Evolutionary conservation across 1,140 invertebrate species (phyloP).

Genomic region (Cardiocondyla obscurior): DNA sequence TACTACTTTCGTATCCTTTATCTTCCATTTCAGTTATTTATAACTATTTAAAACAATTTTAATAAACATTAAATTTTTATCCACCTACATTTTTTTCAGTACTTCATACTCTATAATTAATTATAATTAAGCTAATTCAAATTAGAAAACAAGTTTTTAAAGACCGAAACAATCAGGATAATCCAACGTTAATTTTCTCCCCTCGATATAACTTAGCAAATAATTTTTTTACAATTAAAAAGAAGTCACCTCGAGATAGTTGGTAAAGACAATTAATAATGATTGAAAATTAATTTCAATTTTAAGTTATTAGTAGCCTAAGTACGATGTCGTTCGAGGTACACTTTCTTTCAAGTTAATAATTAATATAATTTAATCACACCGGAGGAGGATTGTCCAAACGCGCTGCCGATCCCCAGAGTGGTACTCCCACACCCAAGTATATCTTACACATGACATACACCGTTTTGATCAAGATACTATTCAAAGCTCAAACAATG

Average conservation of each 20-base stretch:
- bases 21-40: background rate
- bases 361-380: background rate
- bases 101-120: background rate
- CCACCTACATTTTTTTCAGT: background rate
- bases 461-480: constrained; percentile 84
- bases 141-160: background rate
- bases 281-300: background rate
- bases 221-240: background rate
- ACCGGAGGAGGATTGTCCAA: constrained; percentile 35
- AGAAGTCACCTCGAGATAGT: background rate
- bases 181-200: too few relatives aligned
- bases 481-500: constrained; percentile 85
- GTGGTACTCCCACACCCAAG: constrained; percentile 83
- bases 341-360: background rate
- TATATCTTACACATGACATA: constrained; percentile 85
- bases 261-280: background rate
- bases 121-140: too few relatives aligned
- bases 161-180: background rate
- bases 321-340: constrained; percentile 1
- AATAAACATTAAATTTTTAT: background rate
- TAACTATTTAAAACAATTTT: background rate
- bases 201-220: too few relatives aligned
- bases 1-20: background rate
- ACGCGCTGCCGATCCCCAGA: constrained; percentile 63
- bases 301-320: background rate